A percentile compares a stretch with the other conserved stretches of the same genome.
Evolutionary conservation across 2,888 invertebrate genomes (phyloP).

Genomic region (Campoplex nolae): DNA sequence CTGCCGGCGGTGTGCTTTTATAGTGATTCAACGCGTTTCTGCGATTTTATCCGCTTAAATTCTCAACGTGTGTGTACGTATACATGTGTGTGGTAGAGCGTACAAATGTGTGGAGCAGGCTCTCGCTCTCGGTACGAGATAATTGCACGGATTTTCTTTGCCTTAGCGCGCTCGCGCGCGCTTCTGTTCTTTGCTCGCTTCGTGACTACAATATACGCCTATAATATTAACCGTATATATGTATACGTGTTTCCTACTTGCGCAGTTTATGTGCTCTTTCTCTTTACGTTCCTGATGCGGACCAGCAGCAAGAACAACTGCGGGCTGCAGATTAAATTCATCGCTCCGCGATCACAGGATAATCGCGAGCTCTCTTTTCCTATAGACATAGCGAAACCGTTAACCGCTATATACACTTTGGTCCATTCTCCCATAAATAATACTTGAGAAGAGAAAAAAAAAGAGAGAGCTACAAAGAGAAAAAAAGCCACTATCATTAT

Average conservation of each 20-base stretch:
- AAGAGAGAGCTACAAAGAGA: neutral
- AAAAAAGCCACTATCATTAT: neutral
- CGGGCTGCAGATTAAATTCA: slow-evolving; percentile 64
- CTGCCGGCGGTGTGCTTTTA: slow-evolving; percentile 26
- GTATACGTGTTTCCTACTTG: slow-evolving; percentile 26
- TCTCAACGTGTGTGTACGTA: slow-evolving; percentile 26
- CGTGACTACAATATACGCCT: neutral
- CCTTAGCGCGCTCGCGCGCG: slow-evolving; percentile 13
- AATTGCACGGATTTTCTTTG: slow-evolving; percentile 61
- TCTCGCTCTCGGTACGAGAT: slow-evolving; percentile 50
- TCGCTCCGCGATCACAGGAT: slow-evolving; percentile 45
- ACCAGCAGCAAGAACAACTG: slow-evolving; percentile 53
- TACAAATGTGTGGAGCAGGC: neutral
- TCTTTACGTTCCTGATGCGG: slow-evolving; percentile 43
- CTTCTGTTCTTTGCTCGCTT: slow-evolving; percentile 17
- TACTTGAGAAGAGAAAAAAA: neutral
- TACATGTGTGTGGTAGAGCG: neutral
- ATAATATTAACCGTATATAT: slow-evolving; percentile 6
- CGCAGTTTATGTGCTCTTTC: slow-evolving; percentile 16
- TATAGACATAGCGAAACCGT: neutral
- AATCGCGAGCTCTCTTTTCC: slow-evolving; percentile 53
- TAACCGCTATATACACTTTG: neutral
- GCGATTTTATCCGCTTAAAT: slow-evolving; percentile 55
- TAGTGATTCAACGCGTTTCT: slow-evolving; percentile 36
- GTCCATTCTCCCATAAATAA: neutral